Base-by-base conservation (phyloP, 2,113 vertebrate species). In the Nyctibius bracteatus region DNA sequence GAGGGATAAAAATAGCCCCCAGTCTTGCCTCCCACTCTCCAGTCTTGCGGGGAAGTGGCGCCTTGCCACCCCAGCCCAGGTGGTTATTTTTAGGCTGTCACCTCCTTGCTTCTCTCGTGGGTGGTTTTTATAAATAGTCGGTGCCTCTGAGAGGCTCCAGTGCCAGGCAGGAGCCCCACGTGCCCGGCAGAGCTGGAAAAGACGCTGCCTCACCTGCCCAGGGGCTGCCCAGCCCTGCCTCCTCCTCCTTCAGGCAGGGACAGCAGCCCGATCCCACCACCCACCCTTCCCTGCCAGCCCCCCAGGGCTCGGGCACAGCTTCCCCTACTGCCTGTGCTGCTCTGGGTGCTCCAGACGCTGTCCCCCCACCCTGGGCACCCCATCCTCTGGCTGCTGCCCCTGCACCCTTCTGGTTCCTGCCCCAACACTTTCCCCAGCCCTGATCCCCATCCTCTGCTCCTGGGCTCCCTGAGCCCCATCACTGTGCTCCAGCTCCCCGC, bases 1-100 rank as follows among this genome's bases (percentile, higher is more conserved):
- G 79, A 49, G 58, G 63, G 63, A 80, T 81, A 94, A 93, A 95
- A 92, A 90, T 83, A 73, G n/a, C 46, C 58, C 70, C 28, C 0
- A 0, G 49, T 16, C 3, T 79, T 88, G 71, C 91, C 80, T 94
- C 86, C 90, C 77, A 41, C 94, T 52, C 81, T 27, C 47, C 1
- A 18, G 44, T 44, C 67, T n/a, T 5, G 71, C 3, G 67, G 72
- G 67, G 62, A 96, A 88, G 79, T 2, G 12, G 8, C 3, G 1
- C 54, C 62, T 80, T 0, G 0, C 41, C 82, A 59, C 88, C 81
- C 87, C 68, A 55, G 94, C 92, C 88, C 95, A 65, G 81, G 28
- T 11, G 18, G 58, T 55, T 93, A 86, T 95, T 97, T 97, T 86
- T 73, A 70, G 86, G 58, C 59, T 88, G 49, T 88, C 79, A 86